Base-by-base conservation (phyloP, 2,797 vertebrate genomes). In the Danio jaintianensis region DNA sequence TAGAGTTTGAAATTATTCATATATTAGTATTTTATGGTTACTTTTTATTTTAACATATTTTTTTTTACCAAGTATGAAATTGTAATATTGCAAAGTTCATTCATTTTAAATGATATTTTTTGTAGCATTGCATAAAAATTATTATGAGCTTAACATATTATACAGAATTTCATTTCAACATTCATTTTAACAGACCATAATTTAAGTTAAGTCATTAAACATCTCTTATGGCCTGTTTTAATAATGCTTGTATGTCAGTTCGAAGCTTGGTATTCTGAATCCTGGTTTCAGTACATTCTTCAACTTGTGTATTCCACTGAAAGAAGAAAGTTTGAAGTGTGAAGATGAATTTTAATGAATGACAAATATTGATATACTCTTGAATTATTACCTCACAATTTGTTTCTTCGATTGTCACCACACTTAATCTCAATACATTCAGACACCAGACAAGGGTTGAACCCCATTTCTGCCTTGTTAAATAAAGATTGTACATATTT, bases 401-500 rank as follows among this genome's bases (percentile, higher is more conserved):
- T n/a, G 15, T 68, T 36, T 53, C 47, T 18, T 69, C 8, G 22
- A 52, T 7, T 29, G 7, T 36, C 20, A 15, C 6, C 20, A 61
- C 20, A 43, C 18, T 42, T 12, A 64, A 4, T 64, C 12, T 50
- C 13, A 5, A n/a, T 40, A 3, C 48, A 76, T 45, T 8, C 4
- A 10, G 11, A 18, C 42, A 56, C 11, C 42, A 38, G 50, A 10
- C 18, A 9, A 40, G 9, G 42, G 22, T 59, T 70, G 48, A 70
- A 56, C 8, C 15, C 16, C 4, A 36, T 40, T 13, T 9, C 18
- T 13, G 1, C 11, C 42, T 66, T 4, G 64, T 78, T 40, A 52
- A 73, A 63, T 48, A 61, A 58, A 7, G 16, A 71, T 13, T 64
- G 38, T 18, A 59, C 67, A 22, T 48, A 66, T 78, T 67, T 55